Percentiles rank a stretch among this genome's conserved stretches.
Conservation (phyloP, 30 jellyfish, hydroid and myxozoan genomes). For the Cassiopea andromeda region DNA sequence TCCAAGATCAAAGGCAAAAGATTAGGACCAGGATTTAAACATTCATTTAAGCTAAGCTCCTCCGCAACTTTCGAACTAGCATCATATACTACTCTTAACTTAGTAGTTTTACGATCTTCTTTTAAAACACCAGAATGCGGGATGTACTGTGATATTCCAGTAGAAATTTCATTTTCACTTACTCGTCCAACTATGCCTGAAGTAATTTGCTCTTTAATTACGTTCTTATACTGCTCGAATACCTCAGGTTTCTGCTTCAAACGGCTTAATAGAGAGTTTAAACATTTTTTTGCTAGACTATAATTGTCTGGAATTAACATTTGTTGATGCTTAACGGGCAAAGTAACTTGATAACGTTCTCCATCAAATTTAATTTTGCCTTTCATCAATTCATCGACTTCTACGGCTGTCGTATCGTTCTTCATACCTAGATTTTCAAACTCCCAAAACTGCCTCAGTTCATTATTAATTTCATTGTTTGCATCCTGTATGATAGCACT, state of each 20-base stretch:
- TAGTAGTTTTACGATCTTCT: constrained; percentile 24
- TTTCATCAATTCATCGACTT: not conserved
- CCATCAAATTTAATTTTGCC: constrained; percentile 3
- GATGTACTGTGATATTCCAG: constrained; percentile 19
- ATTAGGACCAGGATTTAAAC: constrained; percentile 41
- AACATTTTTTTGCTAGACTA: constrained; percentile 6
- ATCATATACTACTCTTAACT: constrained; percentile 38
- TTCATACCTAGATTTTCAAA: not conserved
- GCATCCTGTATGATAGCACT: not conserved
- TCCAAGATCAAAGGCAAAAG: constrained; percentile 36
- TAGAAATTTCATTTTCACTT: not conserved
- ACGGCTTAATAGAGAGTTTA: not conserved
- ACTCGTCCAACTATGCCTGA: constrained; percentile 23
- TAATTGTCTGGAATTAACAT: constrained; percentile 17
- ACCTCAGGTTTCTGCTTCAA: constrained; percentile 26
- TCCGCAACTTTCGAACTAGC: constrained; percentile 39
- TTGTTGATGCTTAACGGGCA: constrained; percentile 6
- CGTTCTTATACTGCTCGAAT: constrained; percentile 1
- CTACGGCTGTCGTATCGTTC: not conserved
- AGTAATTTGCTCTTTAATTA: constrained; percentile 19
- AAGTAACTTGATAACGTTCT: constrained; percentile 7
- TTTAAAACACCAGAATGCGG: constrained; percentile 34
- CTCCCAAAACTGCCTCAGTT: constrained; percentile 38
- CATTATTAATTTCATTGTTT: not conserved
- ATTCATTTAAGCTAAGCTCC: constrained; percentile 26